Evolutionary conservation across 2,888 invertebrate genomes (phyloP).

Genomic region (Ceriagrion tenellum): DNA sequence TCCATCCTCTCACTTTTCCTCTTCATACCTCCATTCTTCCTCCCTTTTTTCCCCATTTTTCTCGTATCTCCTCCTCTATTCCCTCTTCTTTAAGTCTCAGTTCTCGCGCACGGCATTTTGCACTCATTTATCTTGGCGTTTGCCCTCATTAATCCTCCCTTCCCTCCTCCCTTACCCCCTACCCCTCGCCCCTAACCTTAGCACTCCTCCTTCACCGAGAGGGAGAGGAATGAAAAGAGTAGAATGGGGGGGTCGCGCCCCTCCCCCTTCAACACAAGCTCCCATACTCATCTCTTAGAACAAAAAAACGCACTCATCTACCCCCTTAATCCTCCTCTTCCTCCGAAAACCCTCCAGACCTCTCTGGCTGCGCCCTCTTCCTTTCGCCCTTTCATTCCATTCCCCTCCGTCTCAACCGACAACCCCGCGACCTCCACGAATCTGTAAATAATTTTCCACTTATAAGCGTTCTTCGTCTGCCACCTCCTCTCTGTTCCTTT

Average conservation of each 20-base stretch:
- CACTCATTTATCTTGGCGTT: neutral
- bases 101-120: neutral
- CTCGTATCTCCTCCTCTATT: neutral
- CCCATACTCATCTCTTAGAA: neutral
- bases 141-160: neutral
- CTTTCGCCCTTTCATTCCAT: neutral
- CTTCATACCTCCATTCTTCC: too few relatives aligned
- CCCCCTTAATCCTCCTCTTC: neutral
- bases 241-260: too few relatives aligned
- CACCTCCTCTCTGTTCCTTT: neutral
- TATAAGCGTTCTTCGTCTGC: neutral
- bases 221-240: neutral
- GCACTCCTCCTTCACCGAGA: neutral
- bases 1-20: too few relatives aligned
- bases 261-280: neutral
- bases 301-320: neutral
- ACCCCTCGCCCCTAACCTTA: neutral
- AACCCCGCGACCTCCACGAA: neutral
- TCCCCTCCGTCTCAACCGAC: conserved; percentile 25
- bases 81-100: neutral
- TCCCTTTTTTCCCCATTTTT: neutral
- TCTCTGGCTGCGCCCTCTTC: conserved; percentile 6
- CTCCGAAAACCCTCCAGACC: conserved; percentile 29
- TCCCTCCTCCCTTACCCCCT: neutral
- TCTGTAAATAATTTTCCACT: conserved; percentile 39